A percentile compares a stretch with the other conserved stretches of the same genome.
These are phyloP conservation scores for Ceratitis capitata DNA, from an alignment of 1,140 invertebrate species.

Conservation along the genomic window DNA sequence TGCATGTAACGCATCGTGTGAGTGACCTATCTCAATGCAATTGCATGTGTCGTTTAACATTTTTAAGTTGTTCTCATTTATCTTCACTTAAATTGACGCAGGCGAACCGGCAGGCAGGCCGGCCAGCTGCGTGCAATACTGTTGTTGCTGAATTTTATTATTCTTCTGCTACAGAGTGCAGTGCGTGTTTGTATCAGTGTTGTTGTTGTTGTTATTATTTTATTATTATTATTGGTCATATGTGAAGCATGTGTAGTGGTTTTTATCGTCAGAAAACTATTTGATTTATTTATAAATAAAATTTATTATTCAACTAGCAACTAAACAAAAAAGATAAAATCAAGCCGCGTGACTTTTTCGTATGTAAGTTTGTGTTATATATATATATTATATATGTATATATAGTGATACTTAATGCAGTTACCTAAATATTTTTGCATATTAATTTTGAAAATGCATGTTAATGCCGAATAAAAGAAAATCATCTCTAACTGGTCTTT, in stretches of 20 bases:
- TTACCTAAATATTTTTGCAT: too few relatives aligned
- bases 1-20: slow-evolving; percentile 45
- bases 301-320: slow-evolving; percentile 13
- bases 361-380: too few relatives aligned
- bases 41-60: slow-evolving; percentile 44
- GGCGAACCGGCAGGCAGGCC: background rate
- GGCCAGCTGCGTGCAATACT: background rate
- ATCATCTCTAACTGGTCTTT: too few relatives aligned
- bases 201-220: background rate
- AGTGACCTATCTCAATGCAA: slow-evolving; percentile 65
- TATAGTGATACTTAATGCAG: too few relatives aligned
- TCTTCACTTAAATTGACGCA: slow-evolving; percentile 41
- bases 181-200: background rate
- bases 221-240: background rate
- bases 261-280: slow-evolving; percentile 25
- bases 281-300: slow-evolving; percentile 19
- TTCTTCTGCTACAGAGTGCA: too few relatives aligned
- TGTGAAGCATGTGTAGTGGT: background rate
- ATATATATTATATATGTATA: too few relatives aligned
- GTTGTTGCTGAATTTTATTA: slow-evolving; percentile 10
- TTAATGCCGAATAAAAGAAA: too few relatives aligned
- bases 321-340: too few relatives aligned
- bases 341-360: too few relatives aligned
- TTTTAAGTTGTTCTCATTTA: slow-evolving; percentile 44
- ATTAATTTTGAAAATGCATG: too few relatives aligned